Evolutionary conservation across 2,113 vertebrate genomes (phyloP), one percentile per base, ranked within the genome.

Genomic region (Hiodon tergisus): DNA sequence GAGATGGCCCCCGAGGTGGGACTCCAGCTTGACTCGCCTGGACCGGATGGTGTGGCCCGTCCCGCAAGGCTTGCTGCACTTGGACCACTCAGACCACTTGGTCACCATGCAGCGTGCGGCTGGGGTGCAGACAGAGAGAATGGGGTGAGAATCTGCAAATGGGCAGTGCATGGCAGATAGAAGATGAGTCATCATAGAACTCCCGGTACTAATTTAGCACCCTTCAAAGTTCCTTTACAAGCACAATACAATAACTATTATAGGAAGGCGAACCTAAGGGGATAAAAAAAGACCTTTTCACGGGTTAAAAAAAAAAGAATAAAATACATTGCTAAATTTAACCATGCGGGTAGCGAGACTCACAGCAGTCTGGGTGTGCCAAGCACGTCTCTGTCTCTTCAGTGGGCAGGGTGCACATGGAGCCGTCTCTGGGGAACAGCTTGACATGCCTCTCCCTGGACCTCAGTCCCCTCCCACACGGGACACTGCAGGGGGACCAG

Each of bases 351-450:
- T 6, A 51, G 0, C 8, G 57, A n/a, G 78, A 93, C 96, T 92
- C 87, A 98, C 96, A 90, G 84, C 97, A 99, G n/a, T 99, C 96
- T 71, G 95, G 93, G 57, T 99, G 98, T 78, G 98, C 95, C 0
- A 93, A 83, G 77, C 97, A 99, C 77, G 93, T 94, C 74, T 99
- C 96, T 0, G 89, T 95, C 86, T 98, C 96, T 60, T 98, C 94
- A 0, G 95, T 98, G 78, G 95, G 93, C 75, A 95, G 88, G 17
- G 90, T 95, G 87, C 96, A 98, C 77, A 94, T 78, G 4, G 96
- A 98, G 77, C 97, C 96, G 1, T 99, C 96, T 47, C 98, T 96
- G 0, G 96, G 97, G 81, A 98, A 98, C 78, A 98, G 96, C 77
- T 98, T 98, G 8, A 98, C 95, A 0, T 98, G 98, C 82, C 96